Evolutionary conservation across 2,797 vertebrate species (phyloP).

Genomic region (Sparus aurata): DNA sequence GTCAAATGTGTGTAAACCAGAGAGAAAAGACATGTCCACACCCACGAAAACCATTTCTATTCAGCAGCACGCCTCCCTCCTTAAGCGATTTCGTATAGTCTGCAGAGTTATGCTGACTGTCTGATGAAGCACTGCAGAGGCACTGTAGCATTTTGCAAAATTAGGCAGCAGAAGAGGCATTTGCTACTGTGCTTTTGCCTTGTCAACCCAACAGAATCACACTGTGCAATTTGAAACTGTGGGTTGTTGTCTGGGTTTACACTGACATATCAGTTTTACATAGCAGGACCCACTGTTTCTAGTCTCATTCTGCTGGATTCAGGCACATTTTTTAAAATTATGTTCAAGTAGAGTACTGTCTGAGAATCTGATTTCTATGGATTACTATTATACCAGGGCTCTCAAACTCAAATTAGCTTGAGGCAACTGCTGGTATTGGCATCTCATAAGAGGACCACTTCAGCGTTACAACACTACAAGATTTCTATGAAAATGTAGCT

Average conservation of each 20-base stretch:
- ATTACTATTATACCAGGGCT: background rate
- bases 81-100: background rate
- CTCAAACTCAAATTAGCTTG: too few species aligned
- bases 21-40: background rate
- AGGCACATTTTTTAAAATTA: background rate
- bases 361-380: background rate
- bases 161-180: slow-evolving; percentile 3
- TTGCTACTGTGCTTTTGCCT: slow-evolving; percentile 15
- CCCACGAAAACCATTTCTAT: background rate
- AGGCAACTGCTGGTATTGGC: too few species aligned
- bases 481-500: too few species aligned
- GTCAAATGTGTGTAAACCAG: background rate
- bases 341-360: background rate
- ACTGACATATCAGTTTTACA: background rate
- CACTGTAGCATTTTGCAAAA: slow-evolving; percentile 34
- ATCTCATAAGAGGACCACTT: too few species aligned
- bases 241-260: background rate
- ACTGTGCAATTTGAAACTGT: slow-evolving; percentile 11
- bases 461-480: too few species aligned
- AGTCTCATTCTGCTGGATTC: background rate
- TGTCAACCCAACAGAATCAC: slow-evolving; percentile 8
- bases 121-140: slow-evolving; percentile 21
- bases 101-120: slow-evolving; percentile 24
- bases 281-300: background rate
- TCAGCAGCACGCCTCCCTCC: background rate